These are phyloP conservation scores for Chrysolina americana DNA, from an alignment of 2,888 invertebrate genomes.

Conservation along the genomic window DNA sequence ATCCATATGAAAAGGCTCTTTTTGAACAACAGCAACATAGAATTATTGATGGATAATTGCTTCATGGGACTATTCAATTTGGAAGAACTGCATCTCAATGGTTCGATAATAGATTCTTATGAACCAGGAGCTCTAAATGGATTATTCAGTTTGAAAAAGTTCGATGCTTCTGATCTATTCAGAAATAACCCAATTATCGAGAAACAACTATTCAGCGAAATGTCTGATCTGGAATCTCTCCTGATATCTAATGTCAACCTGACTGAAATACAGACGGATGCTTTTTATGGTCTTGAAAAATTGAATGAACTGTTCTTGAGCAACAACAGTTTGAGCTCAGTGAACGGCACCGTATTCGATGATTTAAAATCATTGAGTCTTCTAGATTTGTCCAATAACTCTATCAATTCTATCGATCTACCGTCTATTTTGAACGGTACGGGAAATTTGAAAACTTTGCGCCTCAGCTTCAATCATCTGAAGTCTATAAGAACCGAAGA, in stretches of 20 bases:
- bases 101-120: conserved; percentile 21
- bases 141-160: conserved; percentile 26
- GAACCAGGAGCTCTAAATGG: conserved; percentile 28
- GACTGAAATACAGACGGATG: conserved; percentile 7
- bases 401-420: neutral
- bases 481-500: neutral
- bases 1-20: conserved; percentile 15
- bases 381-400: conserved; percentile 27
- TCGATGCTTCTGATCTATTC: conserved; percentile 34
- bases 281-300: conserved; percentile 28
- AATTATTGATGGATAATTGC: conserved; percentile 22
- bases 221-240: conserved; percentile 4
- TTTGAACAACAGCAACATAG: conserved; percentile 24
- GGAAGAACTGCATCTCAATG: conserved; percentile 26
- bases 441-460: neutral
- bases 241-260: conserved; percentile 24
- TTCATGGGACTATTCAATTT: conserved; percentile 29
- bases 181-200: conserved; percentile 25
- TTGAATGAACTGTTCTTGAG: conserved; percentile 27
- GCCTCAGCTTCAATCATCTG: neutral
- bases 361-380: neutral
- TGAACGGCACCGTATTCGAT: conserved; percentile 6
- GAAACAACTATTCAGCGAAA: conserved; percentile 19
- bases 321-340: conserved; percentile 8
- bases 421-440: neutral